Evolutionary conservation across 2,888 invertebrate genomes (phyloP).

Genomic region (Phaonia tiefii): DNA sequence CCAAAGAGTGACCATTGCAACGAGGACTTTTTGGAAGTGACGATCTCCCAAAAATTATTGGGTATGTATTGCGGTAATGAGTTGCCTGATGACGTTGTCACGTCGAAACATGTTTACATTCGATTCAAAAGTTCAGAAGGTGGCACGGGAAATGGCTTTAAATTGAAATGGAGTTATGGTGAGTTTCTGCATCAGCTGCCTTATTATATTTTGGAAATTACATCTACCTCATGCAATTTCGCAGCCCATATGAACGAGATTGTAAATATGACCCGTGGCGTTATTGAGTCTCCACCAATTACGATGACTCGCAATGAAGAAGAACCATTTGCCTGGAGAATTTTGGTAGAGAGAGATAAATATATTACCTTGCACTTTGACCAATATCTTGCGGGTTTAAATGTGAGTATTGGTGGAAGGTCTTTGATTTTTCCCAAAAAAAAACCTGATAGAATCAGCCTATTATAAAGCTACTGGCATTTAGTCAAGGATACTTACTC

Average conservation of each 20-base stretch:
- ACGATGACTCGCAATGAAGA: conserved; percentile 68
- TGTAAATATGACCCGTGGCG: conserved; percentile 69
- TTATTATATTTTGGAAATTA: background rate
- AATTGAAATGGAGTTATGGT: conserved; percentile 87
- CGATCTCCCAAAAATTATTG: conserved; percentile 86
- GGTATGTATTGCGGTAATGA: conserved; percentile 87
- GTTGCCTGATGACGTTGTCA: conserved; percentile 83
- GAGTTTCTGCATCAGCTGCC: too few species aligned
- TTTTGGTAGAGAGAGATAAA: conserved; percentile 69
- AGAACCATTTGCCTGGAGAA: conserved; percentile 76
- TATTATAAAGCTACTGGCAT: too few species aligned
- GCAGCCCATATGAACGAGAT: conserved; percentile 76
- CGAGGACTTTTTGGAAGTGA: conserved; percentile 92
- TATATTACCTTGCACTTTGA: conserved; percentile 71
- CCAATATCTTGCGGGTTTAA: conserved; percentile 74
- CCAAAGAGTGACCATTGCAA: conserved; percentile 88
- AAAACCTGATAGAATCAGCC: too few species aligned
- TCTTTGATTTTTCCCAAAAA: too few species aligned
- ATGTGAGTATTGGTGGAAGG: conserved; percentile 70
- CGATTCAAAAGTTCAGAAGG: conserved; percentile 87
- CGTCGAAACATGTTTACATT: conserved; percentile 85
- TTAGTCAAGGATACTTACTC: too few species aligned
- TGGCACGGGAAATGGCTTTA: conserved; percentile 85
- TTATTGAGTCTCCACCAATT: conserved; percentile 75
- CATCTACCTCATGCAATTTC: conserved; percentile 12